Evolutionary conservation across 1,140 invertebrate genomes (phyloP).

Genomic region (Apis florea): DNA sequence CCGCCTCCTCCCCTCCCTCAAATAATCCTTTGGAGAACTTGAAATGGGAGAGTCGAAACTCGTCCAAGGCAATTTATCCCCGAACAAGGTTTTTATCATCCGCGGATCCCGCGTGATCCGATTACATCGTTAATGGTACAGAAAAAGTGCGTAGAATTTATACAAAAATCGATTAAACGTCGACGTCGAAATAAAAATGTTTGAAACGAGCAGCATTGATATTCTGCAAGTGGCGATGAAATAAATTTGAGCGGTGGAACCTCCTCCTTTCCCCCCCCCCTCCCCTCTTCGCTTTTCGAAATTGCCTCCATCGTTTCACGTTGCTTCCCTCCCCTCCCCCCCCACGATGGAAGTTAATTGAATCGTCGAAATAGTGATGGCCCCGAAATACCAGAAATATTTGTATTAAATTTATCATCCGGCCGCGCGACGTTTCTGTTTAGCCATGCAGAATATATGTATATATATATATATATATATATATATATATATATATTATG

Average conservation of each 20-base stretch:
- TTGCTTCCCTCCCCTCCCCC: neutral
- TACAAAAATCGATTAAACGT: neutral
- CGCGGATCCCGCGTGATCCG: neutral
- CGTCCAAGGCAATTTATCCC: neutral
- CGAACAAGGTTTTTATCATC: neutral
- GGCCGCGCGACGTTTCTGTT: neutral
- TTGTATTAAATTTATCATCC: conserved; percentile 33
- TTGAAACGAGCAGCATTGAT: neutral
- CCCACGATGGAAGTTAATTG: conserved; percentile 19
- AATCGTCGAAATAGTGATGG: conserved; percentile 20
- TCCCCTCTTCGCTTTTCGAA: neutral
- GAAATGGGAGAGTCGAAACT: neutral
- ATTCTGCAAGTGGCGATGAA: neutral
- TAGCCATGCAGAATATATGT: neutral
- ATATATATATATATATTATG: too few relatives aligned
- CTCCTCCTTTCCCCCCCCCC: too few relatives aligned
- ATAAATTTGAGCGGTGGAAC: conserved; percentile 5
- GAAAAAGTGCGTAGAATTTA: neutral
- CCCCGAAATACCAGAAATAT: conserved; percentile 30
- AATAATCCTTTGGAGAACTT: neutral
- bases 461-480: too few relatives aligned
- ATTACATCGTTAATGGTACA: neutral
- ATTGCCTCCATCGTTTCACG: conserved; percentile 22
- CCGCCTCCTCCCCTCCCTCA: neutral
- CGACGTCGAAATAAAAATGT: neutral